Evolutionary conservation across 2,797 vertebrate genomes (phyloP).

Genomic region (Phylloscopus collybita): DNA sequence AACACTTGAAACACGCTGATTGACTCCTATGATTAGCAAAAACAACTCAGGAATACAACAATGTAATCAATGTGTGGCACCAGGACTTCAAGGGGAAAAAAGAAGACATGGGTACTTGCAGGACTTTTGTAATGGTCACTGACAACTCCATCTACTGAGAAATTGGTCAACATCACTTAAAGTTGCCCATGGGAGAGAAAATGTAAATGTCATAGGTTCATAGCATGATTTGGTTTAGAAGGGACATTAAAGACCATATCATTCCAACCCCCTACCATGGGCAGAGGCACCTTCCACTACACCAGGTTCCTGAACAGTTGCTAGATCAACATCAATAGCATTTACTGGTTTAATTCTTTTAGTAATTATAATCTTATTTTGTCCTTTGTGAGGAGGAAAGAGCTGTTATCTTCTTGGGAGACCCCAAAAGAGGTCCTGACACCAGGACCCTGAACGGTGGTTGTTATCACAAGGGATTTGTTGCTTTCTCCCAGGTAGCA

Average conservation of each 20-base stretch:
- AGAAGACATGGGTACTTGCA: rapidly evolving
- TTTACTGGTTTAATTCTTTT: neutral
- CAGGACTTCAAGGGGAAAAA: neutral
- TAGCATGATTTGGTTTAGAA: neutral
- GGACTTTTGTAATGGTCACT: neutral
- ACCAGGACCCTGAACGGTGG: rapidly evolving
- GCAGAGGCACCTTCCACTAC: neutral
- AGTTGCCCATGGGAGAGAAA: neutral
- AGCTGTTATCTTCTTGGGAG: neutral
- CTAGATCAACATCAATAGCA: neutral
- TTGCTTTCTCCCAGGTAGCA: neutral
- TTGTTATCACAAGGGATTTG: no score
- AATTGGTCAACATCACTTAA: neutral
- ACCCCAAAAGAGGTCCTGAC: neutral
- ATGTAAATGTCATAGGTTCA: neutral
- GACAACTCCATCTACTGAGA: neutral
- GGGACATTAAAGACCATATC: rapidly evolving
- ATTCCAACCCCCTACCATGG: rapidly evolving
- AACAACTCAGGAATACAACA: neutral
- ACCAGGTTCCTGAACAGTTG: neutral
- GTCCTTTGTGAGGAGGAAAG: neutral
- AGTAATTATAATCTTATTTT: neutral
- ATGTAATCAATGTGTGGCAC: neutral
- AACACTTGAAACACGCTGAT: neutral
- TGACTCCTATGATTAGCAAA: neutral